These are phyloP conservation scores for Pholis gunnellus DNA, from an alignment of 2,113 vertebrate species.

Conservation along the genomic window DNA sequence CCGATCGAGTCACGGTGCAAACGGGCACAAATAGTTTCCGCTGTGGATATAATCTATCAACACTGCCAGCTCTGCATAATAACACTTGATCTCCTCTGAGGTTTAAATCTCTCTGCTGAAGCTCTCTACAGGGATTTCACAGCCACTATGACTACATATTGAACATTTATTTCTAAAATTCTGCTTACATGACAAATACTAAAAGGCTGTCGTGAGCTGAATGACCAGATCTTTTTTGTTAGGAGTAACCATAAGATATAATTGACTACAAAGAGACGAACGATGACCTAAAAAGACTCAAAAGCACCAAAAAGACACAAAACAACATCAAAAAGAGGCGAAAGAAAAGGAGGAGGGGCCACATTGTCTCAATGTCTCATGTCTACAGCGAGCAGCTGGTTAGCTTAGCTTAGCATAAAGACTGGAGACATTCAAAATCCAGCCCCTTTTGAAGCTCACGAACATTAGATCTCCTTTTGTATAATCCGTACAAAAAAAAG, in stretches of 20 bases:
- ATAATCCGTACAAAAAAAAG: no score
- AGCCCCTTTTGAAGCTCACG: neutral
- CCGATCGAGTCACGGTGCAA: slow-evolving; percentile 21
- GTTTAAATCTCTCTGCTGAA: slow-evolving; percentile 2
- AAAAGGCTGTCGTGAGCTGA: neutral
- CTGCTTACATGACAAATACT: neutral
- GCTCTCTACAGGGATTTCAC: no score
- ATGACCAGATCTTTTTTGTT: no score
- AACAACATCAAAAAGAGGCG: no score
- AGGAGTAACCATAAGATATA: neutral
- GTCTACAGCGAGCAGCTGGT: no score
- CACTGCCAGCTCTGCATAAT: neutral
- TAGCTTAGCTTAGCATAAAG: no score
- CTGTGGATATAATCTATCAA: slow-evolving; percentile 34
- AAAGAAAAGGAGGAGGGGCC: neutral
- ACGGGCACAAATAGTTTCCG: slow-evolving; percentile 24
- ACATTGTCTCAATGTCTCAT: no score
- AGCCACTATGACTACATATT: no score
- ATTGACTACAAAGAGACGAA: neutral
- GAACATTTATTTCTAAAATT: neutral
- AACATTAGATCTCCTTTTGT: no score
- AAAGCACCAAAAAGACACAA: no score
- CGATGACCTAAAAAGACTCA: neutral
- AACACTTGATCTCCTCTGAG: slow-evolving; percentile 31
- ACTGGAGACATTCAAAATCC: no score